These are phyloP conservation scores for Catharus fuscescens DNA, from an alignment of 2,113 vertebrate species.

Conservation along the genomic window DNA sequence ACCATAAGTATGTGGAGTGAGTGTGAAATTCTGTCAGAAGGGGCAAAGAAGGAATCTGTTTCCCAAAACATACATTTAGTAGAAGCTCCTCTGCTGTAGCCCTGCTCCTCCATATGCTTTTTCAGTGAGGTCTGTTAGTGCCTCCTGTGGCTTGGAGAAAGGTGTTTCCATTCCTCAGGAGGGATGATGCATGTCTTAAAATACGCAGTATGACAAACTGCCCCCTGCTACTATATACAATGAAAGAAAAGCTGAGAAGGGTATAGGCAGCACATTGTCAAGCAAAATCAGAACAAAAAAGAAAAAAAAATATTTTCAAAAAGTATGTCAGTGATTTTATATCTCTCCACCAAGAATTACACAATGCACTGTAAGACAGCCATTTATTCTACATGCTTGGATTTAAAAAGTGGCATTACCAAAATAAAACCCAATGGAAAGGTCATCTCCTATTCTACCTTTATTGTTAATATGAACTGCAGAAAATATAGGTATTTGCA, in stretches of 20 bases:
- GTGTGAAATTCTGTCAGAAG: background rate
- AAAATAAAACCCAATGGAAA: background rate
- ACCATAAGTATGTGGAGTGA: background rate
- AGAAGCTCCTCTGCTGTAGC: background rate
- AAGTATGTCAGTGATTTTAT: background rate
- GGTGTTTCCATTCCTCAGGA: background rate
- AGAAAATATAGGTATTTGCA: background rate
- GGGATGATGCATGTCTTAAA: background rate
- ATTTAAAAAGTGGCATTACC: background rate
- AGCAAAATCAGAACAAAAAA: background rate
- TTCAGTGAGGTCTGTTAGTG: background rate
- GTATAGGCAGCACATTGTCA: background rate
- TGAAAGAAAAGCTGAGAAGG: background rate
- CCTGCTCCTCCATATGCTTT: background rate
- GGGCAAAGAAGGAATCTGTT: background rate
- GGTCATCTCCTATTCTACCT: background rate
- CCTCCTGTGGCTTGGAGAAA: background rate
- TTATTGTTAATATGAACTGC: background rate
- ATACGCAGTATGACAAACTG: background rate
- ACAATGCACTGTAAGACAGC: background rate
- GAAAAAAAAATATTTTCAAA: background rate
- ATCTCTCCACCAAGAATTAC: background rate
- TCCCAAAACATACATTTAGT: background rate
- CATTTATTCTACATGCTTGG: background rate
- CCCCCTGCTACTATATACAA: background rate